These are phyloP conservation scores for Sarotherodon lohbergeri DNA, from an alignment of 2,113 vertebrate genomes.

Conservation along the genomic window DNA sequence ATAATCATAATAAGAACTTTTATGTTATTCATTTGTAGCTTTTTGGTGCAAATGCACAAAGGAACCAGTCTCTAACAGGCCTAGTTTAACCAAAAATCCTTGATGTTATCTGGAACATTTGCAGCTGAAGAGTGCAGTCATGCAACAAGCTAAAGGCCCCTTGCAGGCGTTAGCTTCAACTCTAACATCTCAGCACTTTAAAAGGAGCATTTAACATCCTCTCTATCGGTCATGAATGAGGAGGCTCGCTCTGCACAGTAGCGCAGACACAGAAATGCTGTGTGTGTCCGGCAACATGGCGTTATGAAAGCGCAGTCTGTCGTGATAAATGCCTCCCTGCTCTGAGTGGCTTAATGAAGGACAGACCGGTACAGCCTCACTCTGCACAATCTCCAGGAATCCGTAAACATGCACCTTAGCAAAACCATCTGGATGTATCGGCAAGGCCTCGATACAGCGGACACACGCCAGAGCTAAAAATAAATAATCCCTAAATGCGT, in stretches of 20 bases:
- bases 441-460: constrained; percentile 12
- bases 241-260: constrained; percentile 10
- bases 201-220: background rate
- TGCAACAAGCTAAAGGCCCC: background rate
- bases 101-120: background rate
- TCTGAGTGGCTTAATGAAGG: constrained; percentile 54
- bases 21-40: background rate
- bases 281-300: background rate
- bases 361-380: constrained; percentile 44
- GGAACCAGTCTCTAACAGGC: background rate
- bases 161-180: background rate
- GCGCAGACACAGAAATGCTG: background rate
- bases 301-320: constrained; percentile 38
- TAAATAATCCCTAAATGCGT: constrained; percentile 63
- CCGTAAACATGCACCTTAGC: constrained; percentile 61
- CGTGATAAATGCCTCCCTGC: constrained; percentile 31
- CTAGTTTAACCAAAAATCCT: background rate
- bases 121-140: background rate
- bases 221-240: background rate
- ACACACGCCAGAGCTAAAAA: constrained; percentile 62
- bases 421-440: constrained; percentile 60
- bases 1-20: background rate
- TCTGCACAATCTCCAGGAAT: constrained; percentile 57
- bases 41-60: background rate
- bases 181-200: background rate